Percentiles rank a stretch among this genome's conserved stretches.
These are phyloP conservation scores for Clarias magur DNA, from an alignment of 2,113 vertebrate genomes.

Conservation along the genomic window DNA sequence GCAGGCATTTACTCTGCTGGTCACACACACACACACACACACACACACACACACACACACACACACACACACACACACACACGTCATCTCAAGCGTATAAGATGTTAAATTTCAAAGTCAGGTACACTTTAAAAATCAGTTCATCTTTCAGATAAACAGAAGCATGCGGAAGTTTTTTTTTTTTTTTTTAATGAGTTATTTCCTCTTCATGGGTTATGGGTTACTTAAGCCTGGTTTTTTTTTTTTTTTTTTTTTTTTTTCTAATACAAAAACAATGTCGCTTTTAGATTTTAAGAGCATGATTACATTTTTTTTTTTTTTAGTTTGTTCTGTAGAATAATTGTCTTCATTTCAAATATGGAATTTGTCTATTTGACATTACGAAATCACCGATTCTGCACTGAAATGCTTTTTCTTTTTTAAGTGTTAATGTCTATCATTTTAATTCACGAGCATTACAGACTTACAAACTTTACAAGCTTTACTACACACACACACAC, in stretches of 20 bases:
- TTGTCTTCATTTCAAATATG: background rate
- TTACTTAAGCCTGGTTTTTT: background rate
- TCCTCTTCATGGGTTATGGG: constrained; percentile 9
- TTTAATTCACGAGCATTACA: background rate
- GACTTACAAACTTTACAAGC: no score
- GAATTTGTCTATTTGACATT: background rate
- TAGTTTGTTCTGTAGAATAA: background rate
- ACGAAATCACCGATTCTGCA: background rate
- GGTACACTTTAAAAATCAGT: background rate
- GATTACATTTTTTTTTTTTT: background rate
- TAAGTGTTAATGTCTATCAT: background rate
- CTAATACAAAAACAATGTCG: no score
- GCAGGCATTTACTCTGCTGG: background rate
- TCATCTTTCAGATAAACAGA: background rate
- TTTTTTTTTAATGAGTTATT: background rate
- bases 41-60: background rate
- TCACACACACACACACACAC: background rate
- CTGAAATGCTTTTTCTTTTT: background rate
- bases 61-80: background rate
- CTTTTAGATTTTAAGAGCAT: background rate
- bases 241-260: no score
- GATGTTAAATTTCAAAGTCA: background rate
- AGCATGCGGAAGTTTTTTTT: background rate
- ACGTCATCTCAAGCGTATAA: background rate
- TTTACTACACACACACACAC: background rate